These are phyloP conservation scores for Nemoura dubitans DNA, from an alignment of 2,888 invertebrate species.

Conservation along the genomic window DNA sequence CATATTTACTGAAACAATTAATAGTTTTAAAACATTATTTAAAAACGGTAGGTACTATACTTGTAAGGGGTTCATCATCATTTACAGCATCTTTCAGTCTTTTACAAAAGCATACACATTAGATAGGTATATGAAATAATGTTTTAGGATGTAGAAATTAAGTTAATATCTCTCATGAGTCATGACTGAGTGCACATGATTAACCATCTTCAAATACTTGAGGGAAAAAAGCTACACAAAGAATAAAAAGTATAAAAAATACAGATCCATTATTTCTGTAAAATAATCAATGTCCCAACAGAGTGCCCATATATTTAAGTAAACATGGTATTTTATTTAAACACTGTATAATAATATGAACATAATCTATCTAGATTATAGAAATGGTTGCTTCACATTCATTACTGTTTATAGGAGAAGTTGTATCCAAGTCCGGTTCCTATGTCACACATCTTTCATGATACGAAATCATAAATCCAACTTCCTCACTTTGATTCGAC, in stretches of 20 bases:
- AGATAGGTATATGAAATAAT: background rate
- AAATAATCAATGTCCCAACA: background rate
- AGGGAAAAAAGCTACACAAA: background rate
- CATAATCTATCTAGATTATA: background rate
- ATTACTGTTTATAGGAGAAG: background rate
- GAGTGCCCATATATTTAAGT: background rate
- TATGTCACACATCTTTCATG: background rate
- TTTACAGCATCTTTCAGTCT: background rate
- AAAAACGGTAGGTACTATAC: background rate
- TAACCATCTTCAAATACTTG: background rate
- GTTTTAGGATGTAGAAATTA: background rate
- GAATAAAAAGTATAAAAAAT: background rate
- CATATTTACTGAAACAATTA: slow-evolving; percentile 4
- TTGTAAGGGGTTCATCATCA: background rate
- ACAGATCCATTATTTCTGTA: background rate
- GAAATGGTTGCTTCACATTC: background rate
- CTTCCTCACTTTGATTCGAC: background rate
- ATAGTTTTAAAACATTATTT: background rate
- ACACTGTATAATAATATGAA: slow-evolving; percentile 7
- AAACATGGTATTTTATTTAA: slow-evolving; percentile 12
- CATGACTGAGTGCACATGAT: background rate
- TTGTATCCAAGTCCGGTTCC: background rate
- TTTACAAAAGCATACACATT: background rate
- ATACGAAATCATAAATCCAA: background rate
- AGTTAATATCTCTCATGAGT: background rate